phyloP scores from a whole-genome alignment of 2,888 invertebrate species.

The Drosophila yooni region DNA sequence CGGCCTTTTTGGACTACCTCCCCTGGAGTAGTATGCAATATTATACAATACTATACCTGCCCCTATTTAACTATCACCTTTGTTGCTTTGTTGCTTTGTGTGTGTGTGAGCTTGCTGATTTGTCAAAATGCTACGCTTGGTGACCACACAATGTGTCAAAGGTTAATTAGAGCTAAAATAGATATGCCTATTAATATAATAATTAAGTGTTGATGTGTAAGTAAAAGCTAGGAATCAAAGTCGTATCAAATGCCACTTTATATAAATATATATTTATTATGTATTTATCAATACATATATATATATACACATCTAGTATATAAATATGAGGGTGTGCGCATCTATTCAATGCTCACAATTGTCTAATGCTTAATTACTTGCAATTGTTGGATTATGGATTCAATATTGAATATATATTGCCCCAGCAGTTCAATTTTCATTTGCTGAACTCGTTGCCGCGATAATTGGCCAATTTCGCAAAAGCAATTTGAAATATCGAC shows the following conservation, averaged over 20 bases:
- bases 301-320: neutral
- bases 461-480: slow-evolving; percentile 49
- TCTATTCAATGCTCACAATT: slow-evolving; percentile 27
- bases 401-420: slow-evolving; percentile 54
- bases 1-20: slow-evolving; percentile 43
- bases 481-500: slow-evolving; percentile 41
- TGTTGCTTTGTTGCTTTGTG: slow-evolving; percentile 46
- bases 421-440: slow-evolving; percentile 14
- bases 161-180: slow-evolving; percentile 78
- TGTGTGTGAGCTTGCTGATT: slow-evolving; percentile 64
- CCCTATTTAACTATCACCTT: slow-evolving; percentile 52
- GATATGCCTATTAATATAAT: slow-evolving; percentile 77
- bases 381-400: slow-evolving; percentile 57
- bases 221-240: slow-evolving; percentile 54
- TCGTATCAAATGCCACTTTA: slow-evolving; percentile 32
- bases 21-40: neutral
- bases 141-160: slow-evolving; percentile 65
- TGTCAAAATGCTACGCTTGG: slow-evolving; percentile 67
- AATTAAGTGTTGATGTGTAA: slow-evolving; percentile 76
- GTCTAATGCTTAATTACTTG: slow-evolving; percentile 48
- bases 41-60: slow-evolving; percentile 8
- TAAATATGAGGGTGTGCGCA: neutral
- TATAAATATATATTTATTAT: neutral
- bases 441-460: slow-evolving; percentile 16
- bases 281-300: neutral